A percentile compares a stretch with the other conserved stretches of the same genome.
These are phyloP conservation scores for Carassius gibelio DNA, from an alignment of 2,113 vertebrate genomes.

Conservation along the genomic window DNA sequence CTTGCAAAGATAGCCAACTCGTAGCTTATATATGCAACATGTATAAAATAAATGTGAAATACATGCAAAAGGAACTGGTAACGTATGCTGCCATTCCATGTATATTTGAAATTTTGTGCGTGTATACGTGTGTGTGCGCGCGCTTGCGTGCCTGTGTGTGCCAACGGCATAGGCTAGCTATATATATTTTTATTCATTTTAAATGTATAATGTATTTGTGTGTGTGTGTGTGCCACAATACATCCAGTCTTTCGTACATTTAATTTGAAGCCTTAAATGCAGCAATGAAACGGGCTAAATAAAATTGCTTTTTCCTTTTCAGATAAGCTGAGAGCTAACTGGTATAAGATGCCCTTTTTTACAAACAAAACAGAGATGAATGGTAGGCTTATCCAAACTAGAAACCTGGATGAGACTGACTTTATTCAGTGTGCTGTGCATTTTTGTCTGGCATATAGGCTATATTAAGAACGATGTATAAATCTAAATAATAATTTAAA, in stretches of 20 bases:
- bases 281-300: background rate
- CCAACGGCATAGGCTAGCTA: background rate
- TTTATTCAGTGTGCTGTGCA: background rate
- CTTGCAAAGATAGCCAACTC: constrained; percentile 75
- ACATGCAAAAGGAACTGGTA: background rate
- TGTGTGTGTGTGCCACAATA: background rate
- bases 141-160: background rate
- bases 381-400: background rate
- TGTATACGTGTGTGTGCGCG: background rate
- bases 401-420: background rate
- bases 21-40: constrained; percentile 21
- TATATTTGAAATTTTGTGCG: background rate
- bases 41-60: constrained; percentile 48
- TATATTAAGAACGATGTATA: background rate
- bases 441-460: background rate
- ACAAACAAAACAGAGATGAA: background rate
- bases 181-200: background rate
- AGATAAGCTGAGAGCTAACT: background rate
- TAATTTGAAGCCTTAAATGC: background rate
- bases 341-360: background rate
- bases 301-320: background rate
- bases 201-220: background rate
- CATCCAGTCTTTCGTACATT: background rate
- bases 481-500: background rate
- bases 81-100: background rate